phyloP scores from a whole-genome alignment of 2,797 vertebrate genomes.

The Mus spretus region DNA sequence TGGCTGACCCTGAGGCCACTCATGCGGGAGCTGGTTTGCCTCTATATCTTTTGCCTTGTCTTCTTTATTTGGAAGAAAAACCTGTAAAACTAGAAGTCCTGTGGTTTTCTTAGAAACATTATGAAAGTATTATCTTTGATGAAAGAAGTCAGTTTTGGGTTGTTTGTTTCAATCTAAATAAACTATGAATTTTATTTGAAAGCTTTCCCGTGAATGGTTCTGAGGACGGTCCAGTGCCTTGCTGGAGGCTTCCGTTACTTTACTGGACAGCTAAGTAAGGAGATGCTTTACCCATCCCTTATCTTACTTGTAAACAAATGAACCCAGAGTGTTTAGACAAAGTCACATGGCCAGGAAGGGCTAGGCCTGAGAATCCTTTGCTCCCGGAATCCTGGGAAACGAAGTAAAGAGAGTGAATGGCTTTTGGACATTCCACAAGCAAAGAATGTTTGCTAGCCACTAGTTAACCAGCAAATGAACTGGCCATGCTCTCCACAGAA shows the following conservation, averaged over 20 bases:
- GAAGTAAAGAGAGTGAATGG: background rate
- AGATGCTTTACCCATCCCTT: slow-evolving; percentile 11
- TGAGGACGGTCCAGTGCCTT: background rate
- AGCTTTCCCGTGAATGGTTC: background rate
- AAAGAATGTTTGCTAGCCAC: background rate
- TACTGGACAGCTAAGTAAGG: background rate
- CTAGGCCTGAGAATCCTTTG: background rate
- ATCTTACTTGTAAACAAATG: slow-evolving; percentile 58
- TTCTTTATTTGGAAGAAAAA: background rate
- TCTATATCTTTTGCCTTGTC: background rate
- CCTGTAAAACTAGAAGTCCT: background rate
- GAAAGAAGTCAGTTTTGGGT: background rate
- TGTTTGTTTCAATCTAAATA: background rate
- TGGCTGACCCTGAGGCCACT: background rate
- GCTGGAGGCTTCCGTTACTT: background rate
- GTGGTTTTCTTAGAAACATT: background rate
- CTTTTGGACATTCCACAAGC: slow-evolving; percentile 38
- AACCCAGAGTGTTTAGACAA: background rate
- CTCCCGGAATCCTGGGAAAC: background rate
- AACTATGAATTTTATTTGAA: background rate
- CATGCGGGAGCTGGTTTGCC: background rate
- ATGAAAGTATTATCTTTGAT: background rate
- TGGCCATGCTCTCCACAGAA: background rate
- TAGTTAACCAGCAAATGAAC: slow-evolving; percentile 28
- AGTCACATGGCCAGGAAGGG: background rate